Percentiles rank a stretch among this genome's conserved stretches.
These are phyloP conservation scores for Apotomis betuletana DNA, from an alignment of 2,888 invertebrate genomes.

Conservation along the genomic window DNA sequence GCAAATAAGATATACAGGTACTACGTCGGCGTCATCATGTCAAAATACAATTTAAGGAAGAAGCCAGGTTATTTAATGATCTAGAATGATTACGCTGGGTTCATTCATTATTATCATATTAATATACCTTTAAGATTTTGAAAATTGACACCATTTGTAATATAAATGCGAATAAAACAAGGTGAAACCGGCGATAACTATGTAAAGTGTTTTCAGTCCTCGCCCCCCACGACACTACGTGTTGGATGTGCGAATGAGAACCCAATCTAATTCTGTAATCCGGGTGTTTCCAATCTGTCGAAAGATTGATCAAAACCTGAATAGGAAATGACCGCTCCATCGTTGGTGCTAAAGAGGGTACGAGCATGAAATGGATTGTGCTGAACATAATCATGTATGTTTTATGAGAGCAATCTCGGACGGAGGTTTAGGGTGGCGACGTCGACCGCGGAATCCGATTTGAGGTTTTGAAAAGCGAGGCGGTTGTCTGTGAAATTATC, in stretches of 20 bases:
- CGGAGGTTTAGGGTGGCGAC: conserved; percentile 31
- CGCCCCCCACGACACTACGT: conserved; percentile 40
- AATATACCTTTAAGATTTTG: too few relatives aligned
- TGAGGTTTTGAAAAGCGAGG: conserved; percentile 38
- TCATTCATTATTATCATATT: too few relatives aligned
- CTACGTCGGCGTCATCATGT: too few relatives aligned
- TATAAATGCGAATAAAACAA: too few relatives aligned
- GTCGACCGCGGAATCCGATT: conserved; percentile 39
- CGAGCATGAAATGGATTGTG: conserved; percentile 43
- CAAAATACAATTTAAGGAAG: too few relatives aligned
- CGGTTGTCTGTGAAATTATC: conserved; percentile 41
- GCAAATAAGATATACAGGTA: too few relatives aligned
- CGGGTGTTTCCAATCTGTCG: conserved; percentile 58
- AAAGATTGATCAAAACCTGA: conserved; percentile 57
- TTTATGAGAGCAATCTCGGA: conserved; percentile 42
- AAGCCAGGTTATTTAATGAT: too few relatives aligned
- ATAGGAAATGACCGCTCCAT: conserved; percentile 52
- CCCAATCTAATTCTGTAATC: conserved; percentile 60
- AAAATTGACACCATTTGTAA: conserved; percentile 20
- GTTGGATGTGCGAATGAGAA: conserved; percentile 50
- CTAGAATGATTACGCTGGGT: too few relatives aligned
- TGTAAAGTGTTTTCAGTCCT: conserved; percentile 51
- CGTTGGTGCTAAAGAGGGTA: conserved; percentile 47
- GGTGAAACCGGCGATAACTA: too few relatives aligned
- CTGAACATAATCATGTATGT: conserved; percentile 46